Evolutionary conservation across 2,797 vertebrate genomes (phyloP), one percentile per base, ranked within the genome.

Genomic region (Salarias fasciatus): DNA sequence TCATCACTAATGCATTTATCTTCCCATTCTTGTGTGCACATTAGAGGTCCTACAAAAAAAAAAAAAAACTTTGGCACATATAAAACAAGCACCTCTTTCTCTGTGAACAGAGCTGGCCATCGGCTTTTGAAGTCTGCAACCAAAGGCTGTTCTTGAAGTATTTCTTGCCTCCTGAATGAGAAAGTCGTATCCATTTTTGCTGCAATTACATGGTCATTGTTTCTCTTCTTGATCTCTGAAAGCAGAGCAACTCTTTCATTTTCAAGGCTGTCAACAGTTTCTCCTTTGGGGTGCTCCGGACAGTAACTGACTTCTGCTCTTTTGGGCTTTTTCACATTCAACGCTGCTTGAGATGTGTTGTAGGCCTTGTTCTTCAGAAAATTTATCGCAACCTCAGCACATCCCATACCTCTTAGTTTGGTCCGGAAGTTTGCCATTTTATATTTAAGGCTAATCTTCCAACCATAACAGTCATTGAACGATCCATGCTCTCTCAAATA

Each of bases 401-500:
- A 63, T 30, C 49, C 49, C 7, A 46, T 44, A 13, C 40, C 53
- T 0, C 33, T 8, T n/a, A 63, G 41, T 8, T 45, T 53, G 2
- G 59, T 53, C 5, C 31, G 10, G 33, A 45, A 63, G 33, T 63
- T 63, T 29, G 31, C 33, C 60, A 47, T 63, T 41, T 63, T 53
- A 40, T 53, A 47, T 40, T 63, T 53, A 7, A 63, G 46, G 5
- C 60, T 53, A 0, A 53, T 63, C 11, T 63, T 63, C 49, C 59
- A 63, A 5, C 60, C 41, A 38, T 29, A 46, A 5, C 45, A 63
- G 50, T 50, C 60, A 53, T 8, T 6, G 38, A 53, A 49, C 14
- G 50, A 53, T 36, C 60, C 60, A 40, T 37, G 15, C 50, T 53
- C 50, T 33, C 11, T 63, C 65, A 41, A 62, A 69, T 64, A 30